Percentiles rank a stretch among this genome's conserved stretches.
These are phyloP conservation scores for Agrotis puta DNA, from an alignment of 2,888 invertebrate genomes.

Conservation along the genomic window DNA sequence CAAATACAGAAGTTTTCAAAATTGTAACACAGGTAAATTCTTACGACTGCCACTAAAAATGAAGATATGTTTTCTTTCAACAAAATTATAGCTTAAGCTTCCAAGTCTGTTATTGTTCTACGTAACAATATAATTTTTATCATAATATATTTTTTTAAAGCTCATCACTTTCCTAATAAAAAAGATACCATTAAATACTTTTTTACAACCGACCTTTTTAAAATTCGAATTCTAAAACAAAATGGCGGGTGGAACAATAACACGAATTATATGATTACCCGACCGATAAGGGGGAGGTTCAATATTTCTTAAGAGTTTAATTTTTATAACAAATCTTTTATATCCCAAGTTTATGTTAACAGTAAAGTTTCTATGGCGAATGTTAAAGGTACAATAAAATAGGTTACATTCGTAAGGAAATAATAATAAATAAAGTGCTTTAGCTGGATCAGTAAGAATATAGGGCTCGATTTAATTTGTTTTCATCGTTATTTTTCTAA, in stretches of 20 bases:
- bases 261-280: constrained; percentile 84
- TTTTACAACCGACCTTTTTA: constrained; percentile 75
- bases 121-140: constrained; percentile 46
- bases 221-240: constrained; percentile 82
- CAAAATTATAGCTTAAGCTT: not conserved
- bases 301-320: constrained; percentile 85
- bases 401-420: constrained; percentile 80
- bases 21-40: not conserved
- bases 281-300: constrained; percentile 77
- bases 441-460: constrained; percentile 64
- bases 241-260: constrained; percentile 81
- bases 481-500: constrained; percentile 59
- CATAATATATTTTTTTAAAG: constrained; percentile 51
- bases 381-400: constrained; percentile 84
- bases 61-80: too few species aligned
- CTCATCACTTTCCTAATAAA: constrained; percentile 72
- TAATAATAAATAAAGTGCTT: constrained; percentile 76
- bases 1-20: not conserved
- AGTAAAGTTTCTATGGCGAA: constrained; percentile 83
- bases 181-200: constrained; percentile 68
- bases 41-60: too few species aligned
- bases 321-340: constrained; percentile 89
- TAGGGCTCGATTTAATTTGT: constrained; percentile 63
- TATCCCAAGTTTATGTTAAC: constrained; percentile 82
- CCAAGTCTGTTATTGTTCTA: constrained; percentile 9